phyloP scores from a whole-genome alignment of 2,888 invertebrate species.

The Xiphydria camelus region DNA sequence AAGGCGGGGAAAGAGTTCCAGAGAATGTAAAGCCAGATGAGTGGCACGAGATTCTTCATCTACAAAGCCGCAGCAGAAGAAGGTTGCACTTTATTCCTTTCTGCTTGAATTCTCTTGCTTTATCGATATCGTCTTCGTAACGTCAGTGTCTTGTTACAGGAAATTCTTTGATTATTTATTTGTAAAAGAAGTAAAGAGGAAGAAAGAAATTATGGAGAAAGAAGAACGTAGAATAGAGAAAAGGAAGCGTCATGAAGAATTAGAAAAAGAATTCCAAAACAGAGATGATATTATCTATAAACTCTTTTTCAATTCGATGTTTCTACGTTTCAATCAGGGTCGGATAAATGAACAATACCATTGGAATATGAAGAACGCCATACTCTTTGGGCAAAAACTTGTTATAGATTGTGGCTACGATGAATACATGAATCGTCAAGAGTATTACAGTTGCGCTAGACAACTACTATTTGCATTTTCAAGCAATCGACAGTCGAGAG shows the following conservation, averaged over 20 bases:
- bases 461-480: conserved; percentile 76
- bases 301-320: conserved; percentile 71
- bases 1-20: conserved; percentile 73
- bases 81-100: too few species aligned
- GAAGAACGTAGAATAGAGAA: too few species aligned
- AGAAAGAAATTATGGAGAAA: too few species aligned
- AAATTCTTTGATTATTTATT: too few species aligned
- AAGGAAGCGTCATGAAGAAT: too few species aligned
- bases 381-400: conserved; percentile 72
- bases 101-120: too few species aligned
- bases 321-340: conserved; percentile 67
- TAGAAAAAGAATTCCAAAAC: too few species aligned
- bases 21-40: conserved; percentile 58
- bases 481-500: conserved; percentile 71
- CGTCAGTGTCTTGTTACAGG: too few species aligned
- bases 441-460: conserved; percentile 74
- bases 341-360: conserved; percentile 70
- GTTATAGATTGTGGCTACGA: conserved; percentile 86
- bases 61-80: background rate
- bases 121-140: too few species aligned
- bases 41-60: conserved; percentile 26
- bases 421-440: conserved; percentile 71
- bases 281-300: too few species aligned
- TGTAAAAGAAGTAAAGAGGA: too few species aligned
- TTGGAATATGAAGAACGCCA: conserved; percentile 52